These are phyloP conservation scores for Drosophila rufa DNA, from an alignment of 1,140 invertebrate species.

Conservation along the genomic window DNA sequence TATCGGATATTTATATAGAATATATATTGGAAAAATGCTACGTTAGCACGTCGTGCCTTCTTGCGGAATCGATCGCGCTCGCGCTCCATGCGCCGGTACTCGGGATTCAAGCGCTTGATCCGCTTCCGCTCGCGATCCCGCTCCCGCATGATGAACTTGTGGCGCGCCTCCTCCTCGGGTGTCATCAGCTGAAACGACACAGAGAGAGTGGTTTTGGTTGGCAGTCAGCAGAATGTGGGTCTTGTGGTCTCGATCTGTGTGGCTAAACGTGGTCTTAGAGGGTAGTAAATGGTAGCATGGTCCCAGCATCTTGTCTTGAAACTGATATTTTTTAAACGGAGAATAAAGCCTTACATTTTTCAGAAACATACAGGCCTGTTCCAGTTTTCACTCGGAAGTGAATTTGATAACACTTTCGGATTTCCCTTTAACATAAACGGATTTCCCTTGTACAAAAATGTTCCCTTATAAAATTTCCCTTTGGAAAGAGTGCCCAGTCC, in stretches of 20 bases:
- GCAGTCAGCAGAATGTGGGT: constrained; percentile 24
- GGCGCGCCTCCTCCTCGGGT: constrained; percentile 79
- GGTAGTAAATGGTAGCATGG: neutral
- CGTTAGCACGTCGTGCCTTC: constrained; percentile 83
- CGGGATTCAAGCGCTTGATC: constrained; percentile 78
- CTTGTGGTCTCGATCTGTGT: constrained; percentile 27
- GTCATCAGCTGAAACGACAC: constrained; percentile 79
- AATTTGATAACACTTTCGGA: too few relatives aligned
- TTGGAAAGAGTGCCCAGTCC: too few relatives aligned
- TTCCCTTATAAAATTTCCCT: too few relatives aligned
- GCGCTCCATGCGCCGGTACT: constrained; percentile 75
- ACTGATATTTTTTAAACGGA: neutral
- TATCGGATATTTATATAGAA: constrained; percentile 44
- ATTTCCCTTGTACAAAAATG: too few relatives aligned
- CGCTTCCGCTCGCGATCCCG: constrained; percentile 74
- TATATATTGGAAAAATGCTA: constrained; percentile 84
- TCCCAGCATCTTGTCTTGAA: constrained; percentile 52
- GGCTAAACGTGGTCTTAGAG: constrained; percentile 11
- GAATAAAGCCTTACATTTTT: too few relatives aligned
- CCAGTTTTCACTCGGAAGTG: too few relatives aligned
- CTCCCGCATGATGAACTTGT: constrained; percentile 82
- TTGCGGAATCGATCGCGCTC: constrained; percentile 76
- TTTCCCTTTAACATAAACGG: too few relatives aligned
- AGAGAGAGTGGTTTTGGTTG: constrained; percentile 60
- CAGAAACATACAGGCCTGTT: too few relatives aligned